phyloP scores from a whole-genome alignment of 2,888 invertebrate genomes.

The Scaptodrosophila latifasciaeformis region DNA sequence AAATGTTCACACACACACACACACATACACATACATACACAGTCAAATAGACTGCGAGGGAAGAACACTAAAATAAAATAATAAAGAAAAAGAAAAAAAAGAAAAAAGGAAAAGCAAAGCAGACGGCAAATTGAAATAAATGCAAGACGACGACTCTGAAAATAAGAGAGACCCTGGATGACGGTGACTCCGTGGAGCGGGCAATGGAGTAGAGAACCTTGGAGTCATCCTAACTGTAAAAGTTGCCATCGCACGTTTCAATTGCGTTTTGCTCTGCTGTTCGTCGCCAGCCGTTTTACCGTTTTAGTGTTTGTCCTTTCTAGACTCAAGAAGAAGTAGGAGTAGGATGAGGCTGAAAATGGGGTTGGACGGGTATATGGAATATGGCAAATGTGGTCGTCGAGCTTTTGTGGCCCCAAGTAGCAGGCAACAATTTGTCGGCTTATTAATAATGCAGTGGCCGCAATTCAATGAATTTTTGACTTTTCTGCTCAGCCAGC shows the following conservation, averaged over 20 bases:
- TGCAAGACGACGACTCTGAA: slow-evolving; percentile 46
- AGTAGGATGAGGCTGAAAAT: too few species aligned
- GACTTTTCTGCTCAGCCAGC: slow-evolving; percentile 42
- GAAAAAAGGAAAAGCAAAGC: slow-evolving; percentile 11
- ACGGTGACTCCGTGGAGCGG: too few species aligned
- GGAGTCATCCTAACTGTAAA: slow-evolving; percentile 56
- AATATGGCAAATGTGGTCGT: too few species aligned
- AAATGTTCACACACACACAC: slow-evolving; percentile 24
- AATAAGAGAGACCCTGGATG: too few species aligned
- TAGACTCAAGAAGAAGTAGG: too few species aligned
- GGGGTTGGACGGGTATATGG: too few species aligned
- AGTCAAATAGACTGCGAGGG: slow-evolving; percentile 1
- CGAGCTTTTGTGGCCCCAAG: slow-evolving; percentile 42
- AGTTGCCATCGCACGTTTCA: slow-evolving; percentile 66
- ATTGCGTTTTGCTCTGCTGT: slow-evolving; percentile 46
- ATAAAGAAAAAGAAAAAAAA: too few species aligned
- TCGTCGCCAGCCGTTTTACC: background rate
- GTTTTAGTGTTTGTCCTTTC: too few species aligned
- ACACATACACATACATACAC: slow-evolving; percentile 28
- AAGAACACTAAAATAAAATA: background rate
- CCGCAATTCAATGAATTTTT: slow-evolving; percentile 70
- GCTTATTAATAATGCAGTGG: slow-evolving; percentile 66
- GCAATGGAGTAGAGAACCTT: too few species aligned
- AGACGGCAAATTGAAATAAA: slow-evolving; percentile 66
- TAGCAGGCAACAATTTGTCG: slow-evolving; percentile 49